Evolutionary conservation across 2,113 vertebrate species (phyloP), one percentile per base, ranked within the genome.

Genomic region (Entelurus aequoreus): DNA sequence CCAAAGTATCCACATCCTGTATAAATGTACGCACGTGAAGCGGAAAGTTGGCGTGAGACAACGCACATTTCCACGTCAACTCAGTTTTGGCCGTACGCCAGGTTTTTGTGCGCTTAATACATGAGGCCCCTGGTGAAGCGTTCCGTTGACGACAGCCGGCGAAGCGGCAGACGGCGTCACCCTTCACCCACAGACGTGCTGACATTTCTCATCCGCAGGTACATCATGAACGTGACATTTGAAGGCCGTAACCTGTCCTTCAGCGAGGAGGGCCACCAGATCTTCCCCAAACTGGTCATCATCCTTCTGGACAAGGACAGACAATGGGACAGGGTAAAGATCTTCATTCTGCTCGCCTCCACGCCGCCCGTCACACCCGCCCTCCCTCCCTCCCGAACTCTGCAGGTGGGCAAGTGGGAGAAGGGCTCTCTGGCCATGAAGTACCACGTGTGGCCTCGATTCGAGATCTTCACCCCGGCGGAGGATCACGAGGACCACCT

Each of bases 171-270:
- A 28, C 2, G 28, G 28, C 28, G 28, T 28, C 28, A 28, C 28
- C 28, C 28, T 28, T 28, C 28, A 28, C 28, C 28, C 28, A 21
- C 55, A 44, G 38, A 44, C 54, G 7, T 21, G 19, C 55, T 44
- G 55, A 54, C 55, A 47, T 44, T 58, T 70, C 87, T 76, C 78
- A 5, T 71, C 63, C 72, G 6, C 86, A 99, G 97, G 88, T 99
- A 98, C 85, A 90, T 99, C 84, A 98, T 98, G 90, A 99, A 99
- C 68, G 97, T 99, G 76, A 99, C 95, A 52, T 99, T 98, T 83
- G 96, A 99, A 84, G 97, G 97, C 62, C 93, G 97, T 68, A 99
- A 99, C 86, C 90, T 99, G 75, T 99, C 97, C 0, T 99, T 99
- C 80, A 99, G 96, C 56, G 95, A 98, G 76, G 93, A 98, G 0